Evolutionary conservation across 2,888 invertebrate species (phyloP).

Genomic region (Chloroclysta siterata): DNA sequence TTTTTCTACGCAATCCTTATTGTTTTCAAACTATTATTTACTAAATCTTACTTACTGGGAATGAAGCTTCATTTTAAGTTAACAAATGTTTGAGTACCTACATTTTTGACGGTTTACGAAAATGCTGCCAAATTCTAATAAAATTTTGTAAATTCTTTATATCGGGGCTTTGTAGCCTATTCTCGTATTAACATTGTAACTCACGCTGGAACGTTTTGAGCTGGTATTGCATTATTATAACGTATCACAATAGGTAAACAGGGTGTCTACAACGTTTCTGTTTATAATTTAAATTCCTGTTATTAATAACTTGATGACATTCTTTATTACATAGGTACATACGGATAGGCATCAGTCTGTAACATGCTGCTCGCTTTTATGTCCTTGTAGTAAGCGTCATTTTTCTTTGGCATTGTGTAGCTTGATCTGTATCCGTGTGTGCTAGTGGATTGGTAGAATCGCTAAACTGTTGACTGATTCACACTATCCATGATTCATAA

Average conservation of each 20-base stretch:
- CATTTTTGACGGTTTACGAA: conserved; percentile 21
- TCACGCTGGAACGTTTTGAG: conserved; percentile 23
- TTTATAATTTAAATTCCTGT: conserved; percentile 40
- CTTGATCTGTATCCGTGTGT: too few species aligned
- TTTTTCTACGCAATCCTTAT: conserved; percentile 19
- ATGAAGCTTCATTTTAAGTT: conserved; percentile 10
- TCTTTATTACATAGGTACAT: conserved; percentile 7
- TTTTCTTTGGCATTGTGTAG: too few species aligned
- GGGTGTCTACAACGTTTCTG: conserved; percentile 65
- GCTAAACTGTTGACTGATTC: conserved; percentile 30
- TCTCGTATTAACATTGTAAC: conserved; percentile 19
- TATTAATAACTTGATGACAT: conserved; percentile 25
- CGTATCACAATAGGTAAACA: conserved; percentile 66
- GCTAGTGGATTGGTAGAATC: conserved; percentile 23
- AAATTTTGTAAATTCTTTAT: conserved; percentile 10
- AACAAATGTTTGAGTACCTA: neutral
- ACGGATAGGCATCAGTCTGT: too few species aligned
- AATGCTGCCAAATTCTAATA: conserved; percentile 33
- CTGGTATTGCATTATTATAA: conserved; percentile 13
- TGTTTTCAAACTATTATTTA: conserved; percentile 10
- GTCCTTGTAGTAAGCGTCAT: neutral
- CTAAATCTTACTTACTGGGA: neutral
- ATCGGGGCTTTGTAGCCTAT: too few species aligned
- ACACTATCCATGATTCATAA: conserved; percentile 28
- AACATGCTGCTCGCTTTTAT: neutral